Conservation (phyloP, 2,113 vertebrate genomes). For the Steatornis caripensis region DNA sequence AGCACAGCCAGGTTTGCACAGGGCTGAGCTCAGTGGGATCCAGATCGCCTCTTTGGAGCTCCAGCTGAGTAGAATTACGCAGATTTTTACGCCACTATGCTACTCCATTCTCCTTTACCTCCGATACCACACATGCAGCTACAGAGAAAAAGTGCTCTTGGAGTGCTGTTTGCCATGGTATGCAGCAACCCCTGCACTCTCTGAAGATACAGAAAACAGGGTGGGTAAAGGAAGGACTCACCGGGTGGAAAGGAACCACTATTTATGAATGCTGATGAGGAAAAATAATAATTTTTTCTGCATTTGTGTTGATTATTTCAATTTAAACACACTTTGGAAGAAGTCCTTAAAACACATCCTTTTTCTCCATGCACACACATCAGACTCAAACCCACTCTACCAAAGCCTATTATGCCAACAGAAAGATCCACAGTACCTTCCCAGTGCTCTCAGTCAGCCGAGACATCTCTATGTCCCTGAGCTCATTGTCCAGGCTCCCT, state of each 20-base stretch:
- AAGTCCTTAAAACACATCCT: not conserved
- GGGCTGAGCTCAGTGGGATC: not conserved
- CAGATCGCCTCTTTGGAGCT: not conserved
- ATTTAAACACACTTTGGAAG: not conserved
- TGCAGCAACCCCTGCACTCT: not conserved
- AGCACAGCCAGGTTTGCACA: not conserved
- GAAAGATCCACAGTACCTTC: not conserved
- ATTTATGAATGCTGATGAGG: not conserved
- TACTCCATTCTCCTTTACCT: not conserved
- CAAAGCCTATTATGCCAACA: not conserved
- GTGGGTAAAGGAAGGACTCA: not conserved
- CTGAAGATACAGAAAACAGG: not conserved
- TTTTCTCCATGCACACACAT: not conserved
- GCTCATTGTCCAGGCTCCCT: not conserved
- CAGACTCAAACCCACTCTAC: not conserved
- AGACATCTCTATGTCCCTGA: not conserved
- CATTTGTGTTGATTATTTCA: not conserved
- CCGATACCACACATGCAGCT: not conserved
- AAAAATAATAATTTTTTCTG: not conserved
- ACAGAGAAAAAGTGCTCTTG: not conserved
- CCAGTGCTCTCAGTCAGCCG: fast-evolving
- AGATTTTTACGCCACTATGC: not conserved
- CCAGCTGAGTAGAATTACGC: not conserved
- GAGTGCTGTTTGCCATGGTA: not conserved
- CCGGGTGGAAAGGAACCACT: not conserved